phyloP scores from a whole-genome alignment of 1,140 invertebrate genomes.

The Ips nitidus region DNA sequence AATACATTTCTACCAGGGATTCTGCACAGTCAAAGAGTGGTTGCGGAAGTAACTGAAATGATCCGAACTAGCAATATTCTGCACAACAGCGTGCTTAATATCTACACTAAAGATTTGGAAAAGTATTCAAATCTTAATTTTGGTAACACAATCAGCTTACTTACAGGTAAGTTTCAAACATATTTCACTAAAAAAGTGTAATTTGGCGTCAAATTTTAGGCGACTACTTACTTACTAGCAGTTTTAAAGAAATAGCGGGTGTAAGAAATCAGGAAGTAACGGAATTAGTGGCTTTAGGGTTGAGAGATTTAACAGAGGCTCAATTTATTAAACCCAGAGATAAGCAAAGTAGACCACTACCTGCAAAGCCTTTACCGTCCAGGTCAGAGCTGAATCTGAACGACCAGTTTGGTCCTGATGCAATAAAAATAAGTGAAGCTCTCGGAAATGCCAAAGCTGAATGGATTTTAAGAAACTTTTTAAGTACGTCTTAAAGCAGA shows the following conservation, averaged over 20 bases:
- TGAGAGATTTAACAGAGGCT: conserved; percentile 82
- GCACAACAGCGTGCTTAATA: conserved; percentile 71
- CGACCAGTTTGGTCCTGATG: conserved; percentile 39
- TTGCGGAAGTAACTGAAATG: conserved; percentile 97
- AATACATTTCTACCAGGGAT: conserved; percentile 39
- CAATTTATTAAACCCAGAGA: conserved; percentile 85
- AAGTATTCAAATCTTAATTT: conserved; percentile 78
- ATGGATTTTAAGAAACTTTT: conserved; percentile 80
- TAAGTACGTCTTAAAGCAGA: conserved; percentile 57
- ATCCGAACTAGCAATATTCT: conserved; percentile 93
- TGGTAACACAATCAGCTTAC: conserved; percentile 91
- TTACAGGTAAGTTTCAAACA: conserved; percentile 62
- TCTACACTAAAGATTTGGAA: conserved; percentile 51
- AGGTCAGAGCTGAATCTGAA: conserved; percentile 25
- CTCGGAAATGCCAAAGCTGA: conserved; percentile 58
- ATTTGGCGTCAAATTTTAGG: conserved; percentile 48
- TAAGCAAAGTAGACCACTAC: conserved; percentile 71
- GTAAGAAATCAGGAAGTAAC: conserved; percentile 78
- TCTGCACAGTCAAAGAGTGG: conserved; percentile 78
- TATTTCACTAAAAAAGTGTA: neutral
- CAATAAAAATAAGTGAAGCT: conserved; percentile 41
- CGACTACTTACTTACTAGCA: conserved; percentile 63
- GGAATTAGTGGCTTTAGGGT: conserved; percentile 82
- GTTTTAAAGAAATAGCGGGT: conserved; percentile 80
- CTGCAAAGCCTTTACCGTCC: conserved; percentile 58